phyloP scores from a whole-genome alignment of 1,140 invertebrate genomes.

The Heterodera schachtii region DNA sequence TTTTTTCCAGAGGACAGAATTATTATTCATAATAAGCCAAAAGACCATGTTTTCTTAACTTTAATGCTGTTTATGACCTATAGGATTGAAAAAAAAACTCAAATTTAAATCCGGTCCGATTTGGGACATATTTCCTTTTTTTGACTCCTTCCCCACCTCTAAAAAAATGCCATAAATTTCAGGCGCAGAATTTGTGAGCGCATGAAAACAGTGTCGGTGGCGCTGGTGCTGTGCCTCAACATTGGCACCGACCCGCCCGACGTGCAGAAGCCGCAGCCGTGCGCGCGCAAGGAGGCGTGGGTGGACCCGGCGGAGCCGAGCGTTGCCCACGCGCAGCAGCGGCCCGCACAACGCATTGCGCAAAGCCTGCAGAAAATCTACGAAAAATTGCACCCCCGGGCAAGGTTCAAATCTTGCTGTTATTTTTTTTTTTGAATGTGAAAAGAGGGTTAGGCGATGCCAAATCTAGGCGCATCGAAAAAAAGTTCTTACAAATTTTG shows the following conservation, averaged over 20 bases:
- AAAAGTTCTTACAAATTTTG: too few species aligned
- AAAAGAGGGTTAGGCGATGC: too few species aligned
- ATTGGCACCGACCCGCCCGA: conserved; percentile 98
- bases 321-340: conserved; percentile 79
- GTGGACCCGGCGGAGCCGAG: conserved; percentile 73
- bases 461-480: too few species aligned
- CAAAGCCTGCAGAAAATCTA: conserved; percentile 90
- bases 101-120: too few species aligned
- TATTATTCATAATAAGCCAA: too few species aligned
- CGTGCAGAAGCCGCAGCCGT: conserved; percentile 92
- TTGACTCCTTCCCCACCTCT: conserved; percentile 21
- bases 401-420: conserved; percentile 69
- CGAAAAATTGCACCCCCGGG: conserved; percentile 89
- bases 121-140: background rate
- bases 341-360: conserved; percentile 90
- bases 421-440: background rate
- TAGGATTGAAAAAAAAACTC: too few species aligned
- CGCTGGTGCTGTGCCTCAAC: conserved; percentile 93
- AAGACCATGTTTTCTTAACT: too few species aligned
- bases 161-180: background rate
- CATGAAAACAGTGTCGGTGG: conserved; percentile 88
- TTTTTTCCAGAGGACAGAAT: too few species aligned
- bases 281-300: conserved; percentile 94
- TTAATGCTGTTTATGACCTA: too few species aligned
- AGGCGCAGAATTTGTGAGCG: conserved; percentile 56